These are phyloP conservation scores for Anguilla anguilla DNA, from an alignment of 2,797 vertebrate species.

Conservation along the genomic window DNA sequence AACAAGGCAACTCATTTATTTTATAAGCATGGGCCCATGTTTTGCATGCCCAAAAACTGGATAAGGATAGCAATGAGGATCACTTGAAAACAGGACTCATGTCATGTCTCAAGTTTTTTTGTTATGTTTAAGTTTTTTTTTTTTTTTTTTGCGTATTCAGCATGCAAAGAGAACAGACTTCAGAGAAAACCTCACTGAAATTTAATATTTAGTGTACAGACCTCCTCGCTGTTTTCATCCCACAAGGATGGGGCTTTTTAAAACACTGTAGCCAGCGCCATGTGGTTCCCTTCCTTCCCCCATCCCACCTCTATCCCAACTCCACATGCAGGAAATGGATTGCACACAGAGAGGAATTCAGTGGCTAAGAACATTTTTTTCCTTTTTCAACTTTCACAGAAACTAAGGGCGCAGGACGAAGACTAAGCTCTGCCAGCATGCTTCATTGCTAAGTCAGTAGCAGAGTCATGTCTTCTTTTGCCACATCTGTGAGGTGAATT, in stretches of 20 bases:
- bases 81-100: too few relatives aligned
- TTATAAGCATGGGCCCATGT: too few relatives aligned
- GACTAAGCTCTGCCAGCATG: background rate
- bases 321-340: background rate
- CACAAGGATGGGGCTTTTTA: background rate
- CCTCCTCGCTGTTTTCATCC: background rate
- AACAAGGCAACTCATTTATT: too few relatives aligned
- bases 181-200: background rate
- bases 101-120: background rate
- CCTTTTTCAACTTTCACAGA: background rate
- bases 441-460: background rate
- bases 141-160: background rate
- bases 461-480: background rate
- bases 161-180: background rate
- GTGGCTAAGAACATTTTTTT: background rate
- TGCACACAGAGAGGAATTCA: slow-evolving; percentile 15
- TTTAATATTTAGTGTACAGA: too few relatives aligned
- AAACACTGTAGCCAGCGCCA: background rate
- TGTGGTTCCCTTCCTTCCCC: background rate
- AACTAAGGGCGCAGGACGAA: background rate
- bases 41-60: too few relatives aligned
- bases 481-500: background rate
- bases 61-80: too few relatives aligned
- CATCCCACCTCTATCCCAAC: background rate
- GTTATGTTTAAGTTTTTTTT: background rate